Percentiles rank a stretch among this genome's conserved stretches.
phyloP scores from a whole-genome alignment of 1,140 invertebrate species.

The Macrobrachium rosenbergii region DNA sequence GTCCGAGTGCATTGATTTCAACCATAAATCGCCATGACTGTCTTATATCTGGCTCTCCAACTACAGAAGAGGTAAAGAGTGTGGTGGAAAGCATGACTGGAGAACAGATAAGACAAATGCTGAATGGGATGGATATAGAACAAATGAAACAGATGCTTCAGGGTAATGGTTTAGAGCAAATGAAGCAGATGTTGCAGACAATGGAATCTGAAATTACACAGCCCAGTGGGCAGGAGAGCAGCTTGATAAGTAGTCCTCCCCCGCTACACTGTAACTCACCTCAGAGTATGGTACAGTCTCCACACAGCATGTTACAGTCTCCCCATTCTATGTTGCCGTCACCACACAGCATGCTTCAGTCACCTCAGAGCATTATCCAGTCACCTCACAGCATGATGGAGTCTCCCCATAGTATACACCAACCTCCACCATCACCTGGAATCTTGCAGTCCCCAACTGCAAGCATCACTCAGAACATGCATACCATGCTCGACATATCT shows the following conservation, averaged over 20 bases:
- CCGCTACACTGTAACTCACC: conserved; percentile 43
- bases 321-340: conserved; percentile 54
- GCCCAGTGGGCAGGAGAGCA: conserved; percentile 10
- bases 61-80: conserved; percentile 36
- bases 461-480: conserved; percentile 36
- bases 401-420: conserved; percentile 38
- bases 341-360: conserved; percentile 53
- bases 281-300: conserved; percentile 55
- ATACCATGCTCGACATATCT: conserved; percentile 54
- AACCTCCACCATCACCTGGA: conserved; percentile 43
- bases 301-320: conserved; percentile 54
- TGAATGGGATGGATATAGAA: conserved; percentile 59
- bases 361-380: conserved; percentile 51
- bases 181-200: conserved; percentile 56
- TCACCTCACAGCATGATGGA: conserved; percentile 49
- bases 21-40: no score
- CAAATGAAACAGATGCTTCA: conserved; percentile 58
- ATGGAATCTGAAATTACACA: conserved; percentile 50
- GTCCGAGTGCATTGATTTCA: no score
- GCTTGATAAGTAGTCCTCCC: conserved; percentile 33
- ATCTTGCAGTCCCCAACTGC: conserved; percentile 47
- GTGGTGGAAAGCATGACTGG: conserved; percentile 41
- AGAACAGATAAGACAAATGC: conserved; percentile 57
- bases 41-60: no score
- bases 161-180: conserved; percentile 54